Evolutionary conservation across 2,888 invertebrate genomes (phyloP), one percentile per base, ranked within the genome.

Genomic region (Deroplatys truncata): DNA sequence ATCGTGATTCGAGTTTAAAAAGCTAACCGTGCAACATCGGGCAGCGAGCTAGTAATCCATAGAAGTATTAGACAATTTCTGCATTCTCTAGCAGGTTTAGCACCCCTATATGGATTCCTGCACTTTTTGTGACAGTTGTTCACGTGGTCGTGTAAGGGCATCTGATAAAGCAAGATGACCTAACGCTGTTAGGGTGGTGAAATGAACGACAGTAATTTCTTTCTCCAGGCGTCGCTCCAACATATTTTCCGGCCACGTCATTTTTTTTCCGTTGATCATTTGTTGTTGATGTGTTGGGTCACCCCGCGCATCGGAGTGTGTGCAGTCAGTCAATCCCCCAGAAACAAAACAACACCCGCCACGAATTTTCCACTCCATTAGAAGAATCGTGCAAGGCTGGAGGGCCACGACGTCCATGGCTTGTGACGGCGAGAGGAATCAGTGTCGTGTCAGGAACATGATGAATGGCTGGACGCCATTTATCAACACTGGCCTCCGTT

Each of bases 391-490:
- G 88, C 84, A 56, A 49, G 29, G 88, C 88, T 84, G 31, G 84
- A 84, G 89, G 86, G 43, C 85, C 85, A 43, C 85, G 43, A 85
- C 85, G 85, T 43, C 43, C 85, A 43, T 25, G 43, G 49, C 35
- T 85, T 35, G 88, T 84, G 72, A 84, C 85, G 85, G 88, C 29
- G 90, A 86, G 84, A 86, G 86, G 90, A 90, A 89, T 90, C 90
- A 89, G 90, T 90, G 90, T 90, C 88, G 89, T 89, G 90, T 90
- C 90, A 90, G 84, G 56, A 86, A 72, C 90, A 89, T 90, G 90
- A 90, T 90, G 90, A 89, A 90, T 90, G 82, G 56, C 88, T 86
- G 88, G 90, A 88, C 90, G 88, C 88, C 90, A 90, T 90, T 90
- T 90, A 90, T 90, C 90, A 90, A 90, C 90, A 90, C 89, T 28